These are phyloP conservation scores for Bombus sibiricus DNA, from an alignment of 1,140 invertebrate genomes.

Conservation along the genomic window DNA sequence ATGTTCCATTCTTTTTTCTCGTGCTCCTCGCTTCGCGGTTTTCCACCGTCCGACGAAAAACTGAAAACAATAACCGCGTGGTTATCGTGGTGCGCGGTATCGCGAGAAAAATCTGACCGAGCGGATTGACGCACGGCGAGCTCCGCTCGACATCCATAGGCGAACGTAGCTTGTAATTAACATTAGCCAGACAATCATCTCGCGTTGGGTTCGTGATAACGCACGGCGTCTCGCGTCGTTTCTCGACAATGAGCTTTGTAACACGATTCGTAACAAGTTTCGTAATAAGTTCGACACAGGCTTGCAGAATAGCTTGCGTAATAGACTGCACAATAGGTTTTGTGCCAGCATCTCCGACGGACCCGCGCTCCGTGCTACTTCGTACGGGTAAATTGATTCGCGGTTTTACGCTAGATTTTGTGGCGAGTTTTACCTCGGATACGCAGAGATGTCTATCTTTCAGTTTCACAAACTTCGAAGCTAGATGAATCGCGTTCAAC, in stretches of 20 bases:
- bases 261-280: conserved; percentile 4
- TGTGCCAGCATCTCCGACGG: no score
- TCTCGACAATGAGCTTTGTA: conserved; percentile 4
- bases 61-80: neutral
- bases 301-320: no score
- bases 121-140: neutral
- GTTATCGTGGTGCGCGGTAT: neutral
- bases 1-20: fast-evolving
- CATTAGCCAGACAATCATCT: neutral
- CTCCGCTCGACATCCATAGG: neutral
- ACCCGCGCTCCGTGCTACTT: no score
- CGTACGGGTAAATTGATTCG: no score
- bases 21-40: neutral
- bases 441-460: no score
- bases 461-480: no score
- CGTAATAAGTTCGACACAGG: conserved; percentile 8
- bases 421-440: no score
- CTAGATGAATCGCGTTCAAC: no score
- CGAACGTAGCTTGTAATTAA: conserved; percentile 1
- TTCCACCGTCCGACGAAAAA: neutral
- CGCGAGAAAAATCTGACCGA: neutral
- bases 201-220: no score
- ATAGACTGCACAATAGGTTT: no score
- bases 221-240: no score
- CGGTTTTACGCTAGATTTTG: no score